phyloP scores from a whole-genome alignment of 2,113 vertebrate genomes.

The Pyxicephalus adspersus region DNA sequence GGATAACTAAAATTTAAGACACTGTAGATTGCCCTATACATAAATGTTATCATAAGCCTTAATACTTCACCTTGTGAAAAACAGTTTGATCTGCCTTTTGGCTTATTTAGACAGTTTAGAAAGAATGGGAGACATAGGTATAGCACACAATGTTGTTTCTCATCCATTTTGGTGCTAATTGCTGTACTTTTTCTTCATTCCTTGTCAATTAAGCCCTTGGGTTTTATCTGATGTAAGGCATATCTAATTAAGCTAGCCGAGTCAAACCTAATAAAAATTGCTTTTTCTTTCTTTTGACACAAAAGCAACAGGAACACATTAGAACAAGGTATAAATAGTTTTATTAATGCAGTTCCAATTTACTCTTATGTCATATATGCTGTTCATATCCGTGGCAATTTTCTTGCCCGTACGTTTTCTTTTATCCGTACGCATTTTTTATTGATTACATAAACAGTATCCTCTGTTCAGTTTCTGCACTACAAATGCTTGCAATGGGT shows the following conservation, averaged over 20 bases:
- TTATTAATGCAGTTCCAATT: slow-evolving; percentile 18
- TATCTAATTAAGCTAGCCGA: slow-evolving; percentile 28
- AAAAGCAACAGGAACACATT: slow-evolving; percentile 24
- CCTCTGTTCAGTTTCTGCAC: too few species aligned
- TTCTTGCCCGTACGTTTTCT: background rate
- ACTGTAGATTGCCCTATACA: too few species aligned
- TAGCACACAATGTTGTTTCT: background rate
- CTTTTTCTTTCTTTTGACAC: slow-evolving; percentile 5
- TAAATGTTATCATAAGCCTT: too few species aligned
- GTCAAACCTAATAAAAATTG: slow-evolving; percentile 28
- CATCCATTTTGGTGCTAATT: slow-evolving; percentile 17
- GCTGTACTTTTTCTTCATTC: slow-evolving; percentile 44
- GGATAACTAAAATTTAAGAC: too few species aligned
- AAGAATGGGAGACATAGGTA: background rate
- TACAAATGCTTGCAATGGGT: too few species aligned
- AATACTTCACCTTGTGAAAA: too few species aligned
- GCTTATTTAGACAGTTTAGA: background rate
- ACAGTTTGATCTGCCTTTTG: too few species aligned
- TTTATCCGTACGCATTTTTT: too few species aligned
- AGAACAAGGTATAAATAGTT: slow-evolving; percentile 21
- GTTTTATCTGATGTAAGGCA: slow-evolving; percentile 13
- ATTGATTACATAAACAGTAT: background rate
- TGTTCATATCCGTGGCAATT: background rate
- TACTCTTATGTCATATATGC: slow-evolving; percentile 12
- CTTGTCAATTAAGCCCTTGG: slow-evolving; percentile 36